Conservation (phyloP, 2,888 invertebrate species). For the Lasioglossum figueresi region DNA sequence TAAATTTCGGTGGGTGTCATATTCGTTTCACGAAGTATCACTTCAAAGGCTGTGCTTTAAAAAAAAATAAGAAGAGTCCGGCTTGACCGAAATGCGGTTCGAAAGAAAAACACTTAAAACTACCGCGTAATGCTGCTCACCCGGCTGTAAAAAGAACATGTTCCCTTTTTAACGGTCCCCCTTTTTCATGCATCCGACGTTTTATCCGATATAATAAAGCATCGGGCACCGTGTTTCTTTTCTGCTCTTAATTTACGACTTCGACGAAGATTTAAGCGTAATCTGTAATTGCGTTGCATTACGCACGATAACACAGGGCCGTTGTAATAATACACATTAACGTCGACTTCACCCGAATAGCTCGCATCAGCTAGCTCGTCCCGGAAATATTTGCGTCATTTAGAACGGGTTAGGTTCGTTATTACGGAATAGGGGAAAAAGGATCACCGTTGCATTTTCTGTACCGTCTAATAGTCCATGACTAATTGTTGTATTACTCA, state of each 20-base stretch:
- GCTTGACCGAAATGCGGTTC: constrained; percentile 37
- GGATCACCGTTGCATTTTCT: constrained; percentile 7
- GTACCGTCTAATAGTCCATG: background rate
- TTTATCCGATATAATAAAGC: background rate
- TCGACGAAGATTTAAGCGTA: constrained; percentile 2
- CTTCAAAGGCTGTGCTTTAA: constrained; percentile 25
- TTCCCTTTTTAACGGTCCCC: constrained; percentile 7
- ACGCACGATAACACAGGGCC: background rate
- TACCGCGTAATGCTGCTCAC: constrained; percentile 7
- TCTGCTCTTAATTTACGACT: background rate
- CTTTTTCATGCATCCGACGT: background rate
- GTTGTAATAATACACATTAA: constrained; percentile 29
- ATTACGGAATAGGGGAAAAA: constrained; percentile 1
- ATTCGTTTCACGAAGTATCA: constrained; percentile 42
- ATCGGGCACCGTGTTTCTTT: background rate
- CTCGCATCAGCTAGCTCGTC: background rate
- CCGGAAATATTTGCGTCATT: constrained; percentile 16
- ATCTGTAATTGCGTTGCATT: constrained; percentile 10
- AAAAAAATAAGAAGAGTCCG: constrained; percentile 41
- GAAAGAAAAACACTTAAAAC: constrained; percentile 35
- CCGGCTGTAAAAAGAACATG: constrained; percentile 20
- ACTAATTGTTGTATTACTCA: constrained; percentile 15
- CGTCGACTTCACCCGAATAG: constrained; percentile 18
- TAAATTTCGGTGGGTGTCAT: constrained; percentile 72
- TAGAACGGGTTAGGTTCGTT: background rate